Conservation (phyloP, 64 coral and sea anemone species). For the Stichodactyla mertensii region DNA sequence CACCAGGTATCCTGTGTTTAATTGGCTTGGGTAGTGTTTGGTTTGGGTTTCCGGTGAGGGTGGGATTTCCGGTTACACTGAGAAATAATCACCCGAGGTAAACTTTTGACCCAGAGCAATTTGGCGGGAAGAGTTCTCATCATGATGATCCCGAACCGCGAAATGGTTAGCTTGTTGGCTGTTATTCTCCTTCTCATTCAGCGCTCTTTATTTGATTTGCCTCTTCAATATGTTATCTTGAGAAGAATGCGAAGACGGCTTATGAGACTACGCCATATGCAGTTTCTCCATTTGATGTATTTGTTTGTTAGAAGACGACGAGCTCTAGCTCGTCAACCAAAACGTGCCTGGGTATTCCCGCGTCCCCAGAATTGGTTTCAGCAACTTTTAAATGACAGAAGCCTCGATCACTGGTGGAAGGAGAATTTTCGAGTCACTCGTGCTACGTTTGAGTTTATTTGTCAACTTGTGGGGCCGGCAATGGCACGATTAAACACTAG, state of each 20-base stretch:
- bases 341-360: not conserved
- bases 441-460: conserved; percentile 32
- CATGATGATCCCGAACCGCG: too few species aligned
- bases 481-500: conserved; percentile 34
- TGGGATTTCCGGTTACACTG: not conserved
- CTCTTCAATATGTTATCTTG: not conserved
- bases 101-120: too few species aligned
- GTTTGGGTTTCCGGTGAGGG: not conserved
- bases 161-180: not conserved
- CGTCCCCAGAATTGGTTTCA: not conserved
- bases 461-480: conserved; percentile 23
- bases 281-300: not conserved
- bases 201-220: not conserved
- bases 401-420: conserved; percentile 39
- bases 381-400: not conserved
- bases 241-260: not conserved
- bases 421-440: conserved; percentile 31
- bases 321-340: not conserved
- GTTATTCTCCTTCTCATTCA: not conserved
- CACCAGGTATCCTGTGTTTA: not conserved
- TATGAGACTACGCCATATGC: not conserved
- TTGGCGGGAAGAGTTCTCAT: too few species aligned
- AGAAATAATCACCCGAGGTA: too few species aligned
- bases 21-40: not conserved
- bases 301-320: not conserved